Evolutionary conservation across 2,888 invertebrate genomes (phyloP).

Genomic region (Stomorhina lunata): DNA sequence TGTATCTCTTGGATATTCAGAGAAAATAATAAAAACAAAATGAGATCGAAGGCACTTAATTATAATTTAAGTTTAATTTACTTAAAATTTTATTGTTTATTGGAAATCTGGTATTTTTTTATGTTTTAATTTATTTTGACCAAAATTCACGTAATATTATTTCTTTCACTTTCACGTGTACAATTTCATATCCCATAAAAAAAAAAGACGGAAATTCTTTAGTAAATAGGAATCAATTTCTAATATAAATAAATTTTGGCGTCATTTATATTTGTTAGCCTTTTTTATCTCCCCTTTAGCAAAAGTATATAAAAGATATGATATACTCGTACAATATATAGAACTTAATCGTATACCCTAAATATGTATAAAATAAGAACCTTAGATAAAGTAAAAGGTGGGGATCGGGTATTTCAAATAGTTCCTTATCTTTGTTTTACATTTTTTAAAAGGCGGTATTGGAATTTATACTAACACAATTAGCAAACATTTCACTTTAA

Average conservation of each 20-base stretch:
- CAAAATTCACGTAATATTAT: neutral
- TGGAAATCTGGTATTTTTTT: neutral
- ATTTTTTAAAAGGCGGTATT: neutral
- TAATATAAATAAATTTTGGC: conserved; percentile 11
- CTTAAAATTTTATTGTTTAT: neutral
- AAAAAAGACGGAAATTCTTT: conserved; percentile 13
- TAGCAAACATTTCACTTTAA: neutral
- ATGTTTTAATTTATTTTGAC: neutral
- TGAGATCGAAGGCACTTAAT: conserved; percentile 19
- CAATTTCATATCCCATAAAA: neutral
- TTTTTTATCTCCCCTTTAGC: conserved; percentile 29
- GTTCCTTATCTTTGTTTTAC: conserved; percentile 40
- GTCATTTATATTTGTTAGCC: conserved; percentile 1
- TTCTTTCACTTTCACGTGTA: conserved; percentile 24
- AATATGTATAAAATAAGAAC: too few species aligned
- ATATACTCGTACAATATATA: neutral
- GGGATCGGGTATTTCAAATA: neutral
- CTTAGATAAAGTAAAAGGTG: too few species aligned
- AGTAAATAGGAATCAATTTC: neutral
- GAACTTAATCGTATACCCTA: too few species aligned
- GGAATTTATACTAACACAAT: too few species aligned
- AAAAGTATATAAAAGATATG: conserved; percentile 1
- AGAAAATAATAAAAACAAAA: conserved; percentile 16
- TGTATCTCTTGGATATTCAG: conserved; percentile 19
- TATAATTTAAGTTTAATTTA: neutral